Evolutionary conservation across 2,797 vertebrate genomes (phyloP), one percentile per base, ranked within the genome.

Genomic region (Diceros bicornis): DNA sequence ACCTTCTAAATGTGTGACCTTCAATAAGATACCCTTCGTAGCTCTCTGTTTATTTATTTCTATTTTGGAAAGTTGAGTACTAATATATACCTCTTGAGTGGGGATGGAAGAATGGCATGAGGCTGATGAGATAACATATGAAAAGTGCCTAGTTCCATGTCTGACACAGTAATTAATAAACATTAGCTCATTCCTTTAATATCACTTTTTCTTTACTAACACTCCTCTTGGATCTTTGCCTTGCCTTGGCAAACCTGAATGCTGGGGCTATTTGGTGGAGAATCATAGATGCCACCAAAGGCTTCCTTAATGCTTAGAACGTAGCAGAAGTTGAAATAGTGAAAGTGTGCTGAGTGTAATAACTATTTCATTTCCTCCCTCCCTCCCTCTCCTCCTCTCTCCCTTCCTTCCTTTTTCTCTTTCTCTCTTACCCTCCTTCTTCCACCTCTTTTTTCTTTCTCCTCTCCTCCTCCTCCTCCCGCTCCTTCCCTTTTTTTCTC

Each of bases 31-130:
- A 78, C 29, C 3, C 81, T 64, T 74, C 12, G 68, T 79, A 83
- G 1, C 5, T 14, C 8, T 59, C 7, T 81, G 21, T 55, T 37
- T 18, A 62, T 74, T 62, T 47, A 72, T 52, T 95, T 94, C 72
- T 82, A 44, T 61, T 94, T 92, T 59, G 87, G 12, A 83, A 84
- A 94, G 41, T 75, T 83, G 57, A 94, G 81, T 77, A 78, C 52
- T 20, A 57, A 6, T 50, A 37, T 27, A 1, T 29, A 75, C 0
- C 6, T 71, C 32, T 85, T 32, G 2, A 21, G 3, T 68, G 5
- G 34, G 34, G 1, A 27, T 64, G 75, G 52, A 77, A 0, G 20
- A 75, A 89, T 32, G 8, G 4, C 8, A 32, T 57, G 11, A 68
- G 23, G 87, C 8, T 27, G 20, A 78, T 50, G 44, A 92, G 37